Evolutionary conservation across 2,797 vertebrate species (phyloP), one percentile per base, ranked within the genome.

Genomic region (Meriones psammophilus): DNA sequence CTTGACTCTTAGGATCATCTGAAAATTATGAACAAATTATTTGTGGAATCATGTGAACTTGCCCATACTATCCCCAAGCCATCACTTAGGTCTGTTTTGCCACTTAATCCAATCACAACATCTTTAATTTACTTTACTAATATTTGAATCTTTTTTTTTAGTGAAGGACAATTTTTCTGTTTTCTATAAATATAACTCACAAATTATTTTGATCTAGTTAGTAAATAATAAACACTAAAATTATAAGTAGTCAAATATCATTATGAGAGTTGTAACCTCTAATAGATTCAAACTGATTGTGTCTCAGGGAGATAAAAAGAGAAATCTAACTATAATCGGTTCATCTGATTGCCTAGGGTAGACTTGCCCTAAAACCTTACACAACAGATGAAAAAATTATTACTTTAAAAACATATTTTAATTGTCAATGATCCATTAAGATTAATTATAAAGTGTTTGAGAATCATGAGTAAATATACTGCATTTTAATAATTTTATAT

Each of bases 171-270:
- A 36, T 86, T 88, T n/a, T 84, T 33, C 8, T 89, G 62, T 64
- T 86, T 87, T 6, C 14, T 46, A 56, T 93, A 18, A 96, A 80
- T 73, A 46, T 2, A 89, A 71, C 2, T 92, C 8, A 28, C 24
- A 94, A 86, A 92, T 93, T 91, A 94, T 87, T 93, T 95, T 94
- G 10, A 39, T 30, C 28, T 66, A 58, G 8, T 90, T 90, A 71
- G 33, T 68, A 33, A 0, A 76, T 58, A 90, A 39, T 54, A 90
- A 95, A 71, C 39, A 8, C 14, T 58, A 28, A 94, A 90, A 60
- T 85, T 18, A 66, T 33, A 68, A 9, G 5, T 15, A 66, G 26
- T 24, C 73, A 68, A 78, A 6, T 66, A 92, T 42, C 4, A 84
- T 68, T 78, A 33, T 39, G 85, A 36, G 8, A 91, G 30, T 84